Base-by-base conservation (phyloP, 1,140 invertebrate genomes). In the Parapsyche elsis region DNA sequence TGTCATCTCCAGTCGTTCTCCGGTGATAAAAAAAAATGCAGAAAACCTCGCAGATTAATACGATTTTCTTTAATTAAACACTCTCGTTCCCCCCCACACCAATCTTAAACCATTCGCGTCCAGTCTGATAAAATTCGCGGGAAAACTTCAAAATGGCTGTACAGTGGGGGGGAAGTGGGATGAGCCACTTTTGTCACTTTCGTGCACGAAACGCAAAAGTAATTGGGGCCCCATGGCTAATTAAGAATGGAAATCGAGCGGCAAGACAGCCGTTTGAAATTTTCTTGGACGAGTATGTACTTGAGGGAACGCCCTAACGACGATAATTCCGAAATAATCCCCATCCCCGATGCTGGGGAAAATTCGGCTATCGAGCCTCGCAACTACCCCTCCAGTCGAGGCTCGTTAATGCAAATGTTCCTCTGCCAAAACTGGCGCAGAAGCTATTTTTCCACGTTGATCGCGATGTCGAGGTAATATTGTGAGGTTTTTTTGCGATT, bases 161-260 rank as follows among this genome's bases (percentile, higher is more conserved):
- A 12, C 59, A 38, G 30, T 38, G 7, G 30, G 30, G n/a, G 30
- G 30, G 30, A 38, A 38, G 30, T 38, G 30, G 30, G n/a, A 61
- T 19, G 9, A 21, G n/a, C 9, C 64, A 30, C 64, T 67, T 67
- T 67, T 67, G 64, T 67, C 64, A 67, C 64, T 67, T 67, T 67
- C 64, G 64, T 14, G 4, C 64, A 1, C 64, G 53, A 73, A 53
- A 79, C 53, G 78, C 78, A 75, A 82, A 82, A 67, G 78, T 82
- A 82, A 82, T 82, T 82, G 70, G 75, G 75, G 71, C 46, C 71
- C 23, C 64, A 67, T 78, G 67, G 73, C 74, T 80, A 82, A 82
- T 82, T 82, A 78, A 80, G 78, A 82, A 82, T 82, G 75, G 81
- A 79, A 79, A 81, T 81, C 59, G 78, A 75, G 74, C 81, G 45